A percentile compares a stretch with the other conserved stretches of the same genome.
These are phyloP conservation scores for Eurois occulta DNA, from an alignment of 2,888 invertebrate species.

Conservation along the genomic window DNA sequence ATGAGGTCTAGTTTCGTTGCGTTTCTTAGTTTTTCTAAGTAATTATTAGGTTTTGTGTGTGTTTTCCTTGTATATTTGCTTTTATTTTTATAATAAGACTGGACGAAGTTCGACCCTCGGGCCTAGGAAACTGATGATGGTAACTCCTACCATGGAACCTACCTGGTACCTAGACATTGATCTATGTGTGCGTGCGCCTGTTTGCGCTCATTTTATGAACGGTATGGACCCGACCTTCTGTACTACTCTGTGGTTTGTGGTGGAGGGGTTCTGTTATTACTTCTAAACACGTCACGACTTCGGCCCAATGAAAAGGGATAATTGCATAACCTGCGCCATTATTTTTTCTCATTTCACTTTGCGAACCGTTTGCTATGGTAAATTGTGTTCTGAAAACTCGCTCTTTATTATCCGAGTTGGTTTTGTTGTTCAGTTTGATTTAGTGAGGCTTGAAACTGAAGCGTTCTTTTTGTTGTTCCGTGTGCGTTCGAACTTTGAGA, in stretches of 20 bases:
- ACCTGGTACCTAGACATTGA: not conserved
- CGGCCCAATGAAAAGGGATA: slow-evolving; percentile 82
- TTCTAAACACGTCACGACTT: slow-evolving; percentile 63
- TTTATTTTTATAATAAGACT: not conserved
- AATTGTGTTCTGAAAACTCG: slow-evolving; percentile 76
- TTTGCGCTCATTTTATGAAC: not conserved
- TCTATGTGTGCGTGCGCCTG: not conserved
- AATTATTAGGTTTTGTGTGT: not conserved
- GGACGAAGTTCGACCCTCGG: no score
- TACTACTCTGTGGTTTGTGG: not conserved
- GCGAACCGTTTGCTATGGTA: slow-evolving; percentile 75
- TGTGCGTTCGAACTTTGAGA: not conserved
- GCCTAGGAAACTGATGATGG: not conserved
- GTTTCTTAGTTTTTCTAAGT: not conserved
- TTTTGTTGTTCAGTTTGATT: slow-evolving; percentile 47
- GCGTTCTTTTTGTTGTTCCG: slow-evolving; percentile 18
- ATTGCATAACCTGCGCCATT: slow-evolving; percentile 81
- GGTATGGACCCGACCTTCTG: slow-evolving; percentile 10
- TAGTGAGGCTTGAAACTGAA: slow-evolving; percentile 37
- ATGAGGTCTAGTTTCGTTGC: no score
- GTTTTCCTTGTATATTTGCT: not conserved
- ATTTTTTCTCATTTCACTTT: slow-evolving; percentile 82
- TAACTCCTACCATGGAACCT: not conserved
- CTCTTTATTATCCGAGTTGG: slow-evolving; percentile 53
- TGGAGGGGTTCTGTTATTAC: slow-evolving; percentile 56